Conservation (phyloP, 1,140 invertebrate genomes). For the Mylabris phalerata region DNA sequence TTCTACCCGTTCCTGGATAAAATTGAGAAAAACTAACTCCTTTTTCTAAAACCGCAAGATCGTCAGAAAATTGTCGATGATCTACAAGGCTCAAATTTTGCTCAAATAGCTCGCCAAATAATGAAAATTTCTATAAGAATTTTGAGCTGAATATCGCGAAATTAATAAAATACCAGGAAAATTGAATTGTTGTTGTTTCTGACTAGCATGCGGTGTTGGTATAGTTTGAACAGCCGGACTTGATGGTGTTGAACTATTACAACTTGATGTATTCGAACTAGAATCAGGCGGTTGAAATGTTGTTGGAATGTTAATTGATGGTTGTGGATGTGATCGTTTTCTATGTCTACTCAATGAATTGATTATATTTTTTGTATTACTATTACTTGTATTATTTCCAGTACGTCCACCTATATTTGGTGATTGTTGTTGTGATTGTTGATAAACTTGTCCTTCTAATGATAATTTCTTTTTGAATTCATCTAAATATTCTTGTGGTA, state of each 20-base stretch:
- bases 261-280: constrained; percentile 91
- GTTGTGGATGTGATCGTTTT: constrained; percentile 53
- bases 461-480: constrained; percentile 59
- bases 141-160: too few species aligned
- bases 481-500: constrained; percentile 75
- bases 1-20: too few species aligned
- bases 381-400: constrained; percentile 14
- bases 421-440: constrained; percentile 33
- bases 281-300: constrained; percentile 68
- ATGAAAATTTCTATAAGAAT: too few species aligned
- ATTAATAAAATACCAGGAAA: constrained; percentile 62
- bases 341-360: constrained; percentile 29
- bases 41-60: too few species aligned
- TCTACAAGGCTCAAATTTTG: too few species aligned
- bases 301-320: constrained; percentile 50
- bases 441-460: constrained; percentile 28
- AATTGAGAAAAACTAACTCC: too few species aligned
- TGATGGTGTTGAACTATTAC: constrained; percentile 92
- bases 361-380: constrained; percentile 30
- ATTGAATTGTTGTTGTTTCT: constrained; percentile 68
- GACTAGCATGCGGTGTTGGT: constrained; percentile 44
- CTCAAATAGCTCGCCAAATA: too few species aligned
- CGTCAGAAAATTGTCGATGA: too few species aligned
- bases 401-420: constrained; percentile 22
- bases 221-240: constrained; percentile 76